Evolutionary conservation across 2,888 invertebrate genomes (phyloP).

Genomic region (Ethmia dodecea): DNA sequence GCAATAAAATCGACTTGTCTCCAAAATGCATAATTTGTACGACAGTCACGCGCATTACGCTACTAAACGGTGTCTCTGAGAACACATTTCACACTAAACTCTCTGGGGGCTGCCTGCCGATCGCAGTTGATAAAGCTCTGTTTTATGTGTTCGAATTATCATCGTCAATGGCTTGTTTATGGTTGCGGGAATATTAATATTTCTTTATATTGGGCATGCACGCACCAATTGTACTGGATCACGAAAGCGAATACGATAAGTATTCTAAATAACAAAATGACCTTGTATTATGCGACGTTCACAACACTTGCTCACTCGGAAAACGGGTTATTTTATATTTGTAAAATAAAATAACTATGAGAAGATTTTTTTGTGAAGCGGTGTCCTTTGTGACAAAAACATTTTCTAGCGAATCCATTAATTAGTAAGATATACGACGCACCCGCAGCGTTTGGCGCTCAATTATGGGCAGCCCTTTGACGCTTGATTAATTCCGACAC

Average conservation of each 20-base stretch:
- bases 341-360: slow-evolving; percentile 7
- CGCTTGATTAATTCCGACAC: slow-evolving; percentile 74
- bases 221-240: slow-evolving; percentile 38
- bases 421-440: slow-evolving; percentile 72
- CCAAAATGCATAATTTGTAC: slow-evolving; percentile 75
- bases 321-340: slow-evolving; percentile 12
- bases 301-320: slow-evolving; percentile 16
- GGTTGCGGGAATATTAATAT: slow-evolving; percentile 63
- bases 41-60: slow-evolving; percentile 72
- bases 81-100: slow-evolving; percentile 76
- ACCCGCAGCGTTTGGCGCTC: slow-evolving; percentile 59
- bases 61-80: slow-evolving; percentile 74
- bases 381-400: slow-evolving; percentile 64
- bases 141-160: slow-evolving; percentile 73
- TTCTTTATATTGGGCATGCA: slow-evolving; percentile 60
- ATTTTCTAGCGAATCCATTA: slow-evolving; percentile 71
- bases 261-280: slow-evolving; percentile 16
- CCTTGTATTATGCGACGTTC: slow-evolving; percentile 19
- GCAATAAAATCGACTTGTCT: slow-evolving; percentile 73
- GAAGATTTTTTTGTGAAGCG: slow-evolving; percentile 42
- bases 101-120: slow-evolving; percentile 57
- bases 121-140: slow-evolving; percentile 71
- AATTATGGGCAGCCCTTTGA: slow-evolving; percentile 68
- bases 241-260: slow-evolving; percentile 2
- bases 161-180: slow-evolving; percentile 69